Percentiles rank a stretch among this genome's conserved stretches.
phyloP scores from a whole-genome alignment of 2,888 invertebrate genomes.

The Syrphus vitripennis region DNA sequence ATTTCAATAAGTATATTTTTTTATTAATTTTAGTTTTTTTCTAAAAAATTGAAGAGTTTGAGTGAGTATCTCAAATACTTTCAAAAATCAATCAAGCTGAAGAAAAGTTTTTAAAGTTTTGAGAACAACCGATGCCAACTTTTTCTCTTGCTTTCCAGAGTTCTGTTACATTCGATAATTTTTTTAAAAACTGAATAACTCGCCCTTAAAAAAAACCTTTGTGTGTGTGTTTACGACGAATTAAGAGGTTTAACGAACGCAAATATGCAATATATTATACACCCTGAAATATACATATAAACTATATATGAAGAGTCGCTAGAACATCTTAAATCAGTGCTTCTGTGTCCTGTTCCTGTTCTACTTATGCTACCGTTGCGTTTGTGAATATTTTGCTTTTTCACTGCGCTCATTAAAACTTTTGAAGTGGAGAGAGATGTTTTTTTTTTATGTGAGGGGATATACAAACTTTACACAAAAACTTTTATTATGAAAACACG shows the following conservation, averaged over 20 bases:
- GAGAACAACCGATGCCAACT: too few species aligned
- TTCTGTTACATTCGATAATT: too few species aligned
- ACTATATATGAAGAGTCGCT: background rate
- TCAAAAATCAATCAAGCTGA: too few species aligned
- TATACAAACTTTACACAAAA: slow-evolving; percentile 35
- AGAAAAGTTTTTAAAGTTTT: too few species aligned
- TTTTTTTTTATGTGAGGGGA: slow-evolving; percentile 28
- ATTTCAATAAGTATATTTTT: too few species aligned
- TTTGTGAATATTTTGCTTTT: slow-evolving; percentile 29
- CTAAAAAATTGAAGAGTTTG: too few species aligned
- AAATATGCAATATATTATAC: background rate
- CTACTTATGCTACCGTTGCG: slow-evolving; percentile 47
- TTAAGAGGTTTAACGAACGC: background rate
- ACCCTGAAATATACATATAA: background rate
- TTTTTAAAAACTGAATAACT: background rate
- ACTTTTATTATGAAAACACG: slow-evolving; percentile 56
- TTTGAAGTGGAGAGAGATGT: slow-evolving; percentile 40
- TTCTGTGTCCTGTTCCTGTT: slow-evolving; percentile 42
- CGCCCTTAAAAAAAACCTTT: background rate
- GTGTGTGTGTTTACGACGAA: too few species aligned
- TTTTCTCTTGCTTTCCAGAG: too few species aligned
- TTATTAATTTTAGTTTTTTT: too few species aligned
- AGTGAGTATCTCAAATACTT: too few species aligned
- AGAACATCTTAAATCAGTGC: slow-evolving; percentile 38
- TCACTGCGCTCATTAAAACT: slow-evolving; percentile 66